A percentile compares a stretch with the other conserved stretches of the same genome.
Evolutionary conservation across 1,140 invertebrate genomes (phyloP).

Genomic region (Temnothorax longispinosus): DNA sequence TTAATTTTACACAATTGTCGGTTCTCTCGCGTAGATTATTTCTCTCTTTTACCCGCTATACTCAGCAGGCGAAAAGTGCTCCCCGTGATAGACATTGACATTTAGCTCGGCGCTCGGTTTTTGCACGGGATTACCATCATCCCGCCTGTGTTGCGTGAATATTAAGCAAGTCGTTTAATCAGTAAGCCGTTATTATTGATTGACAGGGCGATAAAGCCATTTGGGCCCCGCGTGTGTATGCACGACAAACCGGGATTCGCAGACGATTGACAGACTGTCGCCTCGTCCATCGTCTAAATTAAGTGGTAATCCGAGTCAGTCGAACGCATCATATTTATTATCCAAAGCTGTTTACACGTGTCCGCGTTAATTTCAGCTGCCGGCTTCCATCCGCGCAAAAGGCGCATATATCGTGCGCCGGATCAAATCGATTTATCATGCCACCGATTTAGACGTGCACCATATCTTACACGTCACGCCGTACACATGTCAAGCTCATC

Average conservation of each 20-base stretch:
- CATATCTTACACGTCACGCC: not conserved
- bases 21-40: not conserved
- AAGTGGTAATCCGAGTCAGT: conserved; percentile 62
- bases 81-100: conserved; percentile 34
- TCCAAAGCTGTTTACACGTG: conserved; percentile 51
- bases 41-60: not conserved
- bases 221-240: conserved; percentile 43
- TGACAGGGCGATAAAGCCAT: conserved; percentile 67
- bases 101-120: conserved; percentile 15
- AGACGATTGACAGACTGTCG: conserved; percentile 68
- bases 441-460: not conserved
- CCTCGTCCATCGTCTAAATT: conserved; percentile 65
- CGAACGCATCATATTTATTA: conserved; percentile 58
- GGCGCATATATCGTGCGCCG: conserved; percentile 2
- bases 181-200: conserved; percentile 66
- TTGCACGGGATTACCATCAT: conserved; percentile 7
- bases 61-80: not conserved
- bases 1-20: conserved; percentile 27
- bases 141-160: conserved; percentile 47
- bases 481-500: not conserved
- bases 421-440: conserved; percentile 8
- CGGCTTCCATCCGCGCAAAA: not conserved
- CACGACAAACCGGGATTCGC: conserved; percentile 28
- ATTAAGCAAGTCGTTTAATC: conserved; percentile 65
- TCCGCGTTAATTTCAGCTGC: conserved; percentile 29